Conservation (phyloP, 2,888 invertebrate species). For the Strigamia transsilvanica region DNA sequence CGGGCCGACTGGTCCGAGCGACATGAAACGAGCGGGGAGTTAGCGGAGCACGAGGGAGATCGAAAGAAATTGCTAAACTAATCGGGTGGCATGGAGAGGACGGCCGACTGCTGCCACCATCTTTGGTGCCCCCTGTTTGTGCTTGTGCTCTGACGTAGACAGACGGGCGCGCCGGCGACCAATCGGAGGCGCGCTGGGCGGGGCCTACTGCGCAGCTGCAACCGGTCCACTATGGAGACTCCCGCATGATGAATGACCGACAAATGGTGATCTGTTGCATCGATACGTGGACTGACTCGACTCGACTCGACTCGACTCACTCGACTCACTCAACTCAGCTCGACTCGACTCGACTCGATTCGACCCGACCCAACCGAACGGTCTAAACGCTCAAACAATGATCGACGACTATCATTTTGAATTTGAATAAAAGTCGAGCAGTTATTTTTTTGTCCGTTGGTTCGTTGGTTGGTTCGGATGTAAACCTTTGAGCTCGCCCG, state of each 20-base stretch:
- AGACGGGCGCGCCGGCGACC: neutral
- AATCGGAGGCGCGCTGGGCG: conserved; percentile 12
- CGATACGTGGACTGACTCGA: too few species aligned
- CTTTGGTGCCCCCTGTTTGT: conserved; percentile 42
- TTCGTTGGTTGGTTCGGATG: too few species aligned
- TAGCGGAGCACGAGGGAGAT: conserved; percentile 11
- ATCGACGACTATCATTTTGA: too few species aligned
- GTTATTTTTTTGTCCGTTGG: too few species aligned
- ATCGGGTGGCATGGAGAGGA: conserved; percentile 47
- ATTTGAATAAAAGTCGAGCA: too few species aligned
- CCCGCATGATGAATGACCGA: conserved; percentile 9
- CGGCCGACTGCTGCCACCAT: conserved; percentile 52
- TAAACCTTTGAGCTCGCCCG: neutral
- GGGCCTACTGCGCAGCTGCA: conserved; percentile 49
- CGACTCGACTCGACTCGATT: too few species aligned
- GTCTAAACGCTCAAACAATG: too few species aligned
- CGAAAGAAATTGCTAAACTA: conserved; percentile 48
- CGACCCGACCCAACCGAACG: too few species aligned
- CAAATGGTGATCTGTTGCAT: conserved; percentile 3
- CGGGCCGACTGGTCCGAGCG: neutral
- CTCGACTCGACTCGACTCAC: too few species aligned
- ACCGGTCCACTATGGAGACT: conserved; percentile 17
- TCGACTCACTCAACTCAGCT: too few species aligned
- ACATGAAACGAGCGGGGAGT: conserved; percentile 17
- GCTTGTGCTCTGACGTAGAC: conserved; percentile 29